Base-by-base conservation (phyloP, 2,113 vertebrate species). In the Mustela lutreola region DNA sequence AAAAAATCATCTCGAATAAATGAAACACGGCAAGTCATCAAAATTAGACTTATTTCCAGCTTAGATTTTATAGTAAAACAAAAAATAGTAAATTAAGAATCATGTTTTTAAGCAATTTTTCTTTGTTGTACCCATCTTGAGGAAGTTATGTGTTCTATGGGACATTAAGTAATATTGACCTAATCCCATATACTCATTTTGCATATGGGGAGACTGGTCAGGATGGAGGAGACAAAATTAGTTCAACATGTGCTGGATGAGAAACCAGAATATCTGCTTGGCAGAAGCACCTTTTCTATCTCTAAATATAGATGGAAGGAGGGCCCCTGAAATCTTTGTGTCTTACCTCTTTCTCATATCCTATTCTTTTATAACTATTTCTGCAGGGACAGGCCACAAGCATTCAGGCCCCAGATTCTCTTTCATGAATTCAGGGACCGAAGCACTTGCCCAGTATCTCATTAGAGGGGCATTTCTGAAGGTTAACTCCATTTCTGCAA, bases 11-110 rank as follows among this genome's bases (percentile, higher is more conserved):
- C 39, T 89, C n/a, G 21, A 45, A 50, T 39, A 87, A 82, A 85
- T 1, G 1, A n/a, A 67, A 45, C 48, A 58, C 2, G 24, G 21
- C 5, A 65, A 48, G 2, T 36, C 16, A 92, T 70, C 31, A 89
- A 67, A 93, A 84, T 82, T 60, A 79, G 76, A 88, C n/a, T 36
- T 67, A 19, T 53, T 95, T 91, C 60, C 42, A 50, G 63, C 12
- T 93, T 91, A 39, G 76, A 50, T 67, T 82, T 95, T 78, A 92
- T n/a, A 84, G 58, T 4, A 86, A 67, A 81, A 65, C 16, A 85
- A 93, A 93, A 87, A 79, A n/a, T n/a, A 75, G 1, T 31, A 62
- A 48, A 11, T 50, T 56, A 33, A 83, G 89, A 94, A 63, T 94
- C 60, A 79, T 45, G 36, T 53, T 53, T 10, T 14, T 63, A 58